phyloP scores from a whole-genome alignment of 2,113 vertebrate species.

The Serilophus lunatus region DNA sequence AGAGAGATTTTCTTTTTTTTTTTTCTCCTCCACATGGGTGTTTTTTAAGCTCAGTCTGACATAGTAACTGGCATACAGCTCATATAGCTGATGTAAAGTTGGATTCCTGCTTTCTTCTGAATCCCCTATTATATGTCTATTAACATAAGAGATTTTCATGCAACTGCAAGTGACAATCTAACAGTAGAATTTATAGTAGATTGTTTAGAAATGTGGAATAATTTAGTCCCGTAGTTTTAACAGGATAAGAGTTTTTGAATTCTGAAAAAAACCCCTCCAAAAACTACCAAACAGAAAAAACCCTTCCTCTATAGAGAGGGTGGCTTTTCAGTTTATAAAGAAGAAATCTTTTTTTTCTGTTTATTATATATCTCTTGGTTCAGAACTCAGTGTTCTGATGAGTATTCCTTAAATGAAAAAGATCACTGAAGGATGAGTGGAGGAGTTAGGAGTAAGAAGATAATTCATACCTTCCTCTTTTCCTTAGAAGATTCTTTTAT shows the following conservation, averaged over 20 bases:
- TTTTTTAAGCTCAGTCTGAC: background rate
- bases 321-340: background rate
- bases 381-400: background rate
- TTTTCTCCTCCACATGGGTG: background rate
- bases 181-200: background rate
- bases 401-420: background rate
- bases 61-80: background rate
- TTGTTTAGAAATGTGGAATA: slow-evolving; percentile 11
- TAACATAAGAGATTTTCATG: background rate
- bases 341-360: background rate
- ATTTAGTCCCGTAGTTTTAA: background rate
- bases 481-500: background rate
- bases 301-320: background rate
- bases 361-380: background rate
- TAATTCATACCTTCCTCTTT: background rate
- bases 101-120: background rate
- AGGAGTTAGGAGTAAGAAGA: background rate
- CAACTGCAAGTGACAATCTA: background rate
- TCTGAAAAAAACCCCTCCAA: background rate
- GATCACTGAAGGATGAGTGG: background rate
- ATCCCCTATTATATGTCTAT: background rate
- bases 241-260: background rate
- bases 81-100: background rate
- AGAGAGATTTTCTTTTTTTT: background rate
- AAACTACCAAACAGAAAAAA: background rate